Base-by-base conservation (phyloP, 2,888 invertebrate species). In the Branchellion lobata region DNA sequence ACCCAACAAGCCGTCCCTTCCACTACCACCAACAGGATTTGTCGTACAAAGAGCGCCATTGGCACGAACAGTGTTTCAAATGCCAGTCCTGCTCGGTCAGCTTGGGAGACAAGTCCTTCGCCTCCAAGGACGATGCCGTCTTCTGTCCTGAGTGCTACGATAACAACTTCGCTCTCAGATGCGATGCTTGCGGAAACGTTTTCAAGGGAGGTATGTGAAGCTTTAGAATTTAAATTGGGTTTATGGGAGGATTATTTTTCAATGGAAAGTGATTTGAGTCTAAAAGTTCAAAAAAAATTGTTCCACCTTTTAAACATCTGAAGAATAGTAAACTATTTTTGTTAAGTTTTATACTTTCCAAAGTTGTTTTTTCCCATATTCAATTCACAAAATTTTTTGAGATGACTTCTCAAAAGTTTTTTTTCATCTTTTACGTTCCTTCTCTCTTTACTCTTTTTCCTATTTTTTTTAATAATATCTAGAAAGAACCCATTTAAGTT, bases 81-180 rank as follows among this genome's bases (percentile, higher is more conserved):
- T 99, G 99, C 91, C 93, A 93, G 89, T 96, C 95, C 90, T 99
- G 99, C 90, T 93, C 95, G 88, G 93, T 95, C 86, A 96, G 96
- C 82, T 91, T 99, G 88, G 98, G 99, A 83, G 98, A 99, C 91
- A 96, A 97, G 91, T 98, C 98, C 89, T 99, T 99, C 89, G 99
- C 98, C 86, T 95, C 96, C 88, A 98, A 98, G 90, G 93, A 95
- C 85, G 98, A 99, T 89, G 94, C 96, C 90, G 96, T 98, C 90
- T 98, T 95, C 90, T 99, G 99, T 90, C 96, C 97, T 85, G 95
- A 95, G 89, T 99, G 99, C 90, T 98, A 99, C 88, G 99, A 99
- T 88, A 93, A 96, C 85, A 95, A 96, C 90, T 99, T 99, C 89
- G 98, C 99, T 80, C 96, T 96, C 86, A 92, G 97, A 85, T 99